A percentile compares a stretch with the other conserved stretches of the same genome.
Conservation (phyloP, 2,888 invertebrate genomes). For the Hipparchia sbordonii region DNA sequence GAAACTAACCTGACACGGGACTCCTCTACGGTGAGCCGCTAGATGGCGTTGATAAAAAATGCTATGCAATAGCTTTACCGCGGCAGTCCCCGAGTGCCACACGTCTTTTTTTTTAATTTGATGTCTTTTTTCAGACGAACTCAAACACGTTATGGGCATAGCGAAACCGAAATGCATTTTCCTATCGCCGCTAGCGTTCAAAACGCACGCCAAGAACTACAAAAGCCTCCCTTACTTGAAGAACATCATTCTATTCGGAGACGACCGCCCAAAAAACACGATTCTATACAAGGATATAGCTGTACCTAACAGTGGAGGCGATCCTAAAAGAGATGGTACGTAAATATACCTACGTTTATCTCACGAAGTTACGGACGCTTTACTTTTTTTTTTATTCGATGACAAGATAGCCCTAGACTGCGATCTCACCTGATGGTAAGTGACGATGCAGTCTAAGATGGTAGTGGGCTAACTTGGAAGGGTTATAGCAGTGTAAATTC, state of each 20-base stretch:
- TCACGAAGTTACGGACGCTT: too few species aligned
- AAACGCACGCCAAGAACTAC: constrained; percentile 50
- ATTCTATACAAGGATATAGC: constrained; percentile 55
- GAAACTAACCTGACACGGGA: too few species aligned
- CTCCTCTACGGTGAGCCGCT: too few species aligned
- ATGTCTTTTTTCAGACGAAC: constrained; percentile 56
- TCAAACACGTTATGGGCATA: constrained; percentile 59
- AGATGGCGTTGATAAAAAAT: too few species aligned
- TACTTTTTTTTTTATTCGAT: too few species aligned
- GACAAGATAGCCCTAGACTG: too few species aligned
- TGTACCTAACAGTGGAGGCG: constrained; percentile 16
- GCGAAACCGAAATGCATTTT: constrained; percentile 62
- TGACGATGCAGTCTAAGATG: too few species aligned
- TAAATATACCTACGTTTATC: background rate
- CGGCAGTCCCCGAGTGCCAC: too few species aligned
- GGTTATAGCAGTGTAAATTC: too few species aligned
- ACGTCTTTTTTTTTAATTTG: background rate
- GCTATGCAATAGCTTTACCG: too few species aligned
- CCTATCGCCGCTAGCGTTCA: constrained; percentile 57
- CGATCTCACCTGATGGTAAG: too few species aligned
- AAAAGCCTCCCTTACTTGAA: constrained; percentile 47
- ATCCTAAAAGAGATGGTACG: background rate
- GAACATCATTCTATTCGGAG: constrained; percentile 58
- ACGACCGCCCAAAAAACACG: constrained; percentile 45
- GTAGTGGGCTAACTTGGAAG: too few species aligned